Percentiles rank a stretch among this genome's conserved stretches.
Evolutionary conservation across 1,140 invertebrate genomes (phyloP).

Genomic region (Drosophila seguyi): DNA sequence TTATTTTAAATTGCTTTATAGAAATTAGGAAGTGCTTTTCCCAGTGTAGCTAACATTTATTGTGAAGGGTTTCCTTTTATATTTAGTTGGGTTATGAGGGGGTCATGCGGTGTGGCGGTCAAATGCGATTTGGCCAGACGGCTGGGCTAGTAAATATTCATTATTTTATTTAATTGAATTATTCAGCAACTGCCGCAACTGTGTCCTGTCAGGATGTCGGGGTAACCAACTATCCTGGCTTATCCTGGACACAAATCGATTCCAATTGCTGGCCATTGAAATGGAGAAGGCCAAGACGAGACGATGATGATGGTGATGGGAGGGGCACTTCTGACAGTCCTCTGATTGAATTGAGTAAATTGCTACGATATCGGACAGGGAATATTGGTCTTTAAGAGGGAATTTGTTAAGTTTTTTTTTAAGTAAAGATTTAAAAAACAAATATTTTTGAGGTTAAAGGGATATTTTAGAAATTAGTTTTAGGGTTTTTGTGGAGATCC

Average conservation of each 20-base stretch:
- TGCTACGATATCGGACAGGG: conserved; percentile 9
- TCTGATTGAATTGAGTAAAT: conserved; percentile 44
- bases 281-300: conserved; percentile 35
- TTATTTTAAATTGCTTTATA: too few relatives aligned
- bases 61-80: not conserved
- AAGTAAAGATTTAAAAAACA: too few relatives aligned
- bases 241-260: conserved; percentile 32
- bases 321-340: conserved; percentile 28
- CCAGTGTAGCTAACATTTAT: conserved; percentile 8
- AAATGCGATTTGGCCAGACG: conserved; percentile 37
- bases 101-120: not conserved
- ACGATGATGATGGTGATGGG: not conserved
- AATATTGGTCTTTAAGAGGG: not conserved
- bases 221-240: conserved; percentile 19
- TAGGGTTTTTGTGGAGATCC: too few relatives aligned
- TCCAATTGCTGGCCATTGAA: conserved; percentile 33
- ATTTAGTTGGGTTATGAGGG: conserved; percentile 3
- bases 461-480: too few relatives aligned
- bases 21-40: not conserved
- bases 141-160: conserved; percentile 67
- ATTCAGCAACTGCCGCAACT: conserved; percentile 55
- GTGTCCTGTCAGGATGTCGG: conserved; percentile 23
- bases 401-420: too few relatives aligned
- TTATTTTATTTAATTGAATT: conserved; percentile 80
- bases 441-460: too few relatives aligned